Conservation (phyloP, 1,140 invertebrate species). For the Anastatus disparis region DNA sequence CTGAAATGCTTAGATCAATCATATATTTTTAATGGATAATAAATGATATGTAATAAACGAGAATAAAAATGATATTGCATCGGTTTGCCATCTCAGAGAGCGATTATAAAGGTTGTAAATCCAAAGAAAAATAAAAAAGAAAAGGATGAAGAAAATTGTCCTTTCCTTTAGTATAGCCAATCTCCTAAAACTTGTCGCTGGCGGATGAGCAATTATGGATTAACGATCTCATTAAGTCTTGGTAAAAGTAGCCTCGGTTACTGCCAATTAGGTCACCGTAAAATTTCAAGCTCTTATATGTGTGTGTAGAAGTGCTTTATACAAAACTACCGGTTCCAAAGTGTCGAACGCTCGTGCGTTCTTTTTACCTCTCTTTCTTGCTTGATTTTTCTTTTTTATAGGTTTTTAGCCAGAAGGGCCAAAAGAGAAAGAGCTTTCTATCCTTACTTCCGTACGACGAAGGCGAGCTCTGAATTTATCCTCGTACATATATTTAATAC, state of each 20-base stretch:
- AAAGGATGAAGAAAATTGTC: not conserved
- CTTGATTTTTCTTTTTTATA: too few relatives aligned
- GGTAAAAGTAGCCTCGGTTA: conserved; percentile 41
- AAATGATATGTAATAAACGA: not conserved
- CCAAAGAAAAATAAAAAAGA: not conserved
- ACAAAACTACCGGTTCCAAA: not conserved
- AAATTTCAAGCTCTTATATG: conserved; percentile 43
- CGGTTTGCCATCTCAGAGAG: too few relatives aligned
- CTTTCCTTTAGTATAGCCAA: not conserved
- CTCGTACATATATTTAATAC: too few relatives aligned
- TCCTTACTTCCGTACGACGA: too few relatives aligned
- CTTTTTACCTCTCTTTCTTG: too few relatives aligned
- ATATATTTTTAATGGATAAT: too few relatives aligned
- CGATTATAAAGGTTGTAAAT: conserved; percentile 28
- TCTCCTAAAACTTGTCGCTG: not conserved
- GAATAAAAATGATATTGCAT: not conserved
- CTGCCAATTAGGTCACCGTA: conserved; percentile 47
- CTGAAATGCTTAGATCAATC: too few relatives aligned
- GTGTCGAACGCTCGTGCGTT: not conserved
- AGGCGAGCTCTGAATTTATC: too few relatives aligned
- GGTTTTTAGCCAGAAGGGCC: too few relatives aligned
- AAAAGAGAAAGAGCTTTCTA: too few relatives aligned
- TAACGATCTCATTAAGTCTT: conserved; percentile 50
- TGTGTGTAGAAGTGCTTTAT: not conserved
- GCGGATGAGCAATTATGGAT: conserved; percentile 43